Evolutionary conservation across 2,113 vertebrate genomes (phyloP), one percentile per base, ranked within the genome.

Genomic region (Apaloderma vittatum): DNA sequence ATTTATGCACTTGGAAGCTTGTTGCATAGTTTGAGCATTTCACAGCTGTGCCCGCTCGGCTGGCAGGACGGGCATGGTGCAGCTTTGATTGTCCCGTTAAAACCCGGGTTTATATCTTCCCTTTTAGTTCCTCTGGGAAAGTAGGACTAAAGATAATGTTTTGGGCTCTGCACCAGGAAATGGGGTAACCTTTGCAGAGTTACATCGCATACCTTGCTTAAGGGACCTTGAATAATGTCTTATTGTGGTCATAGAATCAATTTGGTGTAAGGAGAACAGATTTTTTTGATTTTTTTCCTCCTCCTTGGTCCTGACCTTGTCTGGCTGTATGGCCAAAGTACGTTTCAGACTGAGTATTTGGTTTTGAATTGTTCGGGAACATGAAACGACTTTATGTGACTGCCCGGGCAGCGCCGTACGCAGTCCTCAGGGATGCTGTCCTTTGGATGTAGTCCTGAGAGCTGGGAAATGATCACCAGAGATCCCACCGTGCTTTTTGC

Each of bases 101-200:
- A 58, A 9, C 37, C 62, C 20, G 46, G 2, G 9, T 34, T 58
- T 20, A 5, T 46, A 6, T 70, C 46, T n/a, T n/a, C n/a, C n/a
- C n/a, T n/a, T n/a, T n/a, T n/a, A n/a, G n/a, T n/a, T n/a, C n/a
- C n/a, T n/a, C n/a, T n/a, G n/a, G n/a, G n/a, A n/a, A n/a, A n/a
- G n/a, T n/a, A n/a, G n/a, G n/a, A n/a, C n/a, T n/a, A 23, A 62
- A 58, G 70, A 72, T 71, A 43, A 43, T 40, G 17, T 51, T 59
- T 83, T 94, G 94, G 40, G 82, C 85, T 84, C 54, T 86, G 52
- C 37, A 65, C 87, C 55, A 93, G 54, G 66, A 80, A 74, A 59
- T 23, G 54, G 48, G 77, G 46, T 90, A 73, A 93, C 43, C 59
- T 92, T 68, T 80, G 67, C 74, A 46, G 85, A 81, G 72, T 71